Base-by-base conservation (phyloP, 2,113 vertebrate species). In the Xiphophorus hellerii region DNA sequence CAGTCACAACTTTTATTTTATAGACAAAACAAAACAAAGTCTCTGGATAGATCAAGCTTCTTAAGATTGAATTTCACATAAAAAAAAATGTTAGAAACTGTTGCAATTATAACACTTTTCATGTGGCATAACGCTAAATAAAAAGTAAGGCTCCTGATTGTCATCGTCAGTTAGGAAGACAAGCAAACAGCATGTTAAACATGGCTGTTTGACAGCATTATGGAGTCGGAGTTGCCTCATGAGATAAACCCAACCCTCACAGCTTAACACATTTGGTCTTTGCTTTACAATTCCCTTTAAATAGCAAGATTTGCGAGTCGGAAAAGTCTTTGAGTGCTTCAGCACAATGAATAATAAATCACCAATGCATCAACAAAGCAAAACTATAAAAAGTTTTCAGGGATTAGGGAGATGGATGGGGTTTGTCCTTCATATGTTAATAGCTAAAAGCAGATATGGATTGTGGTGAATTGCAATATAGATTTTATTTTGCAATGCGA, bases 281-380 rank as follows among this genome's bases (percentile, higher is more conserved):
- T 14, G 29, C 74, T 69, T 68, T 39, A 73, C 0, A 48, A 62
- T 42, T 81, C 66, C 62, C 69, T 85, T 62, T 68, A 62, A 86
- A 85, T 77, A 71, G 74, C 70, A 58, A 68, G 66, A 84, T 82
- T 87, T 28, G 73, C 75, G 61, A 89, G 70, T 30, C 48, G 78
- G 84, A 70, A 54, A 31, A 76, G 70, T 73, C 84, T 87, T 84
- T 69, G 88, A 77, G 74, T 71, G 71, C 72, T 81, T 73, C 62
- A 71, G 66, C 31, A 69, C 29, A 61, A 84, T 87, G 62, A 91
- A 88, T 86, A 80, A 82, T 84, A 84, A 68, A 91, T 90, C 37
- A 77, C 67, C 35, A 28, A 22, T 62, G 69, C 70, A 74, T 78
- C 68, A 82, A 73, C 60, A 68, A 74, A 82, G 73, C 58, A 64